Percentiles rank a stretch among this genome's conserved stretches.
These are phyloP conservation scores for Agrochola lota DNA, from an alignment of 2,888 invertebrate genomes.

Conservation along the genomic window DNA sequence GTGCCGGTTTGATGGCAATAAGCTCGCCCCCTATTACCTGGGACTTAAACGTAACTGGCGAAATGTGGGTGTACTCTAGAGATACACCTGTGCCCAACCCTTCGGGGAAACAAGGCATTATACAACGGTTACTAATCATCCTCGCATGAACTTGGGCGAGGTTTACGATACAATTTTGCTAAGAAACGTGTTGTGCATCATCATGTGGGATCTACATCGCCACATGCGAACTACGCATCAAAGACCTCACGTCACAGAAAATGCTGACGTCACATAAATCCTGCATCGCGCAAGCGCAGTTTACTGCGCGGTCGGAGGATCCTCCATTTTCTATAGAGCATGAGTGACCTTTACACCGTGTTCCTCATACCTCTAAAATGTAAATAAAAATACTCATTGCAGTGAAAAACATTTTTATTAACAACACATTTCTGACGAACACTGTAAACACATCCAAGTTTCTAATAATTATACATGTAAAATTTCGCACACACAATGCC, in stretches of 20 bases:
- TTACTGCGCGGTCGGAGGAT: too few species aligned
- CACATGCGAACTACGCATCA: too few species aligned
- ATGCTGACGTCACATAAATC: too few species aligned
- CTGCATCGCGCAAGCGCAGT: too few species aligned
- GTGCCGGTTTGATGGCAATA: neutral
- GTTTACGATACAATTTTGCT: neutral
- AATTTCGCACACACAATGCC: constrained; percentile 37
- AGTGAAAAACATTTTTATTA: constrained; percentile 57
- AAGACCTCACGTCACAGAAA: too few species aligned
- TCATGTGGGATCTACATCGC: too few species aligned
- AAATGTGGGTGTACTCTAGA: neutral
- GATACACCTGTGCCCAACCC: neutral
- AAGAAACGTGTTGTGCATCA: neutral
- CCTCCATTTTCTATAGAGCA: too few species aligned
- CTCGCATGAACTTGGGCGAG: too few species aligned
- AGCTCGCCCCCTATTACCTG: neutral
- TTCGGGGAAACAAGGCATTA: neutral
- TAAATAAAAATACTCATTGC: constrained; percentile 6
- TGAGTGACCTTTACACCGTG: too few species aligned
- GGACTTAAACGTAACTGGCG: neutral
- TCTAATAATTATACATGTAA: constrained; percentile 17
- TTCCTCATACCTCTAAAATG: too few species aligned
- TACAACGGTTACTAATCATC: neutral
- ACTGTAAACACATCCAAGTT: constrained; percentile 26
- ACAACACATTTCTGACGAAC: constrained; percentile 39